phyloP scores from a whole-genome alignment of 2,888 invertebrate species.

The Hirtodrosophila histrioides region DNA sequence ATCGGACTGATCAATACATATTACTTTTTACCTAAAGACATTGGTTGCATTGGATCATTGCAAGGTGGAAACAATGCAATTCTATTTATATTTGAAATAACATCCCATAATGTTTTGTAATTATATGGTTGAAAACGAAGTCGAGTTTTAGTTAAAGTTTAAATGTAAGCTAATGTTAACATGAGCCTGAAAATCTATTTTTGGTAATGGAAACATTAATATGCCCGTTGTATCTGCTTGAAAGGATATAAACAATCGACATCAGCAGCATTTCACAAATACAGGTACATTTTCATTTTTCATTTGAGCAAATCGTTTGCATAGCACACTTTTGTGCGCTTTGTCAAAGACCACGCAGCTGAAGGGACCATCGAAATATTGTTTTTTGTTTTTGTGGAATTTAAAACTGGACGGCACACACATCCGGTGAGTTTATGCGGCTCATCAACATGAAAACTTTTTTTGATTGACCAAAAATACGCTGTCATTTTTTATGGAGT shows the following conservation, averaged over 20 bases:
- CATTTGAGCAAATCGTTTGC: constrained; percentile 57
- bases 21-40: no score
- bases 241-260: constrained; percentile 4
- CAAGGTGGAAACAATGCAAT: no score
- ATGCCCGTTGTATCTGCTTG: neutral
- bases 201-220: neutral
- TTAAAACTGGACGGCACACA: constrained; percentile 3
- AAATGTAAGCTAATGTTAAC: no score
- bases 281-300: constrained; percentile 53
- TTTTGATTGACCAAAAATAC: constrained; percentile 60
- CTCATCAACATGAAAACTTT: constrained; percentile 63
- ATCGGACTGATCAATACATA: no score
- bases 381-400: constrained; percentile 25
- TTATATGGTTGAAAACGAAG: no score
- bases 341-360: constrained; percentile 51
- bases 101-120: no score
- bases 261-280: constrained; percentile 33
- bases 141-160: no score
- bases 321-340: constrained; percentile 57
- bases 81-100: no score
- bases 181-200: no score
- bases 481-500: constrained; percentile 53
- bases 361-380: constrained; percentile 27
- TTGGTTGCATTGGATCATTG: no score
- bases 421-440: constrained; percentile 18